Evolutionary conservation across 2,888 invertebrate species (phyloP).

Genomic region (Tiliacea citrago): DNA sequence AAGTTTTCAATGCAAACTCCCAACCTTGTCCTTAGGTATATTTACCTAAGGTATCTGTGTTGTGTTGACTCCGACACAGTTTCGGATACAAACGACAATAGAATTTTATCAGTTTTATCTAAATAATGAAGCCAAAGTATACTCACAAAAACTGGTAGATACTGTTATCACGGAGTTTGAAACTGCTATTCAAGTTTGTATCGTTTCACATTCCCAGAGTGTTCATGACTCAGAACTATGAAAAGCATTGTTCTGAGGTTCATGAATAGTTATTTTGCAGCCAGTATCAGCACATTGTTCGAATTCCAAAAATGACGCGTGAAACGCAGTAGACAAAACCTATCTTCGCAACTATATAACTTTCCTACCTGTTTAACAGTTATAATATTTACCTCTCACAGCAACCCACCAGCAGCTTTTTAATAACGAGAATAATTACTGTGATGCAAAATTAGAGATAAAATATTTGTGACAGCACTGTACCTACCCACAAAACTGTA

Average conservation of each 20-base stretch:
- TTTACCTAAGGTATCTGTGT: constrained; percentile 38
- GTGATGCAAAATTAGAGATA: background rate
- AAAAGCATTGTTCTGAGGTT: too few species aligned
- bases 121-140: constrained; percentile 25
- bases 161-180: constrained; percentile 17
- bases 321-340: background rate
- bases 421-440: background rate
- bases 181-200: background rate
- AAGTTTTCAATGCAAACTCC: constrained; percentile 13
- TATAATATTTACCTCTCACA: background rate
- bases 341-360: background rate
- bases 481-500: background rate
- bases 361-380: too few species aligned
- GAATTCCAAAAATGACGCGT: background rate
- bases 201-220: background rate
- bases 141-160: constrained; percentile 27
- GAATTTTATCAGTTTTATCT: constrained; percentile 46
- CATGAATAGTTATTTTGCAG: background rate
- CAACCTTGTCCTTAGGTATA: constrained; percentile 21
- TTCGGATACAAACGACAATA: constrained; percentile 22
- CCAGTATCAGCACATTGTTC: background rate
- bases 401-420: background rate
- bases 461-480: background rate
- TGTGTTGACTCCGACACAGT: constrained; percentile 21
- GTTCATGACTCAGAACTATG: too few species aligned